Evolutionary conservation across 2,113 vertebrate species (phyloP).

Genomic region (Isurus oxyrinchus): DNA sequence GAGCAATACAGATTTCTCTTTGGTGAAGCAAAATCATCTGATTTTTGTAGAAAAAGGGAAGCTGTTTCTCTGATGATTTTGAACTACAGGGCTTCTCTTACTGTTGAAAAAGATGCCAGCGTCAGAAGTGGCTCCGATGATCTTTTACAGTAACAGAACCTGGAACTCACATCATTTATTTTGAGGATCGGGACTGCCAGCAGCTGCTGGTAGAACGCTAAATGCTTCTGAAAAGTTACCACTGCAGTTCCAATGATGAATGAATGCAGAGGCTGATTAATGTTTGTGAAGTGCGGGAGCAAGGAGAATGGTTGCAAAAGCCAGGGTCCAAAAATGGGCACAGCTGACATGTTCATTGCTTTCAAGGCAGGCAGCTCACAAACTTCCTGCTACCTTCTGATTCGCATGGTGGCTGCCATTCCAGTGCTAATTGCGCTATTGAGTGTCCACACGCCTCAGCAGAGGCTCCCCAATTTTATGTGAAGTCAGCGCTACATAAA

Average conservation of each 20-base stretch:
- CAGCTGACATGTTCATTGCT: too few relatives aligned
- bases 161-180: neutral
- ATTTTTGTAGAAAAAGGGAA: neutral
- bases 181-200: neutral
- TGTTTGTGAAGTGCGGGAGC: neutral
- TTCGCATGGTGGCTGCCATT: too few relatives aligned
- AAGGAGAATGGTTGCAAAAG: too few relatives aligned
- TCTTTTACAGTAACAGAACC: neutral
- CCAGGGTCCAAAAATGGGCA: too few relatives aligned
- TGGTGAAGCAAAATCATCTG: neutral
- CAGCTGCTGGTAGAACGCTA: neutral
- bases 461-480: too few relatives aligned
- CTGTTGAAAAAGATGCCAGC: neutral
- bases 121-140: neutral
- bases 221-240: neutral
- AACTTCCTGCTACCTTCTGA: too few relatives aligned
- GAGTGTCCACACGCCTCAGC: too few relatives aligned
- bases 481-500: too few relatives aligned
- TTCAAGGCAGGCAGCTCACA: too few relatives aligned
- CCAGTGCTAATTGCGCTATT: too few relatives aligned
- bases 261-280: neutral
- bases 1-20: neutral
- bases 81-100: neutral
- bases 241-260: neutral
- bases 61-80: conserved; percentile 16